These are phyloP conservation scores for Eulithis testata DNA, from an alignment of 2,888 invertebrate genomes.

Conservation along the genomic window DNA sequence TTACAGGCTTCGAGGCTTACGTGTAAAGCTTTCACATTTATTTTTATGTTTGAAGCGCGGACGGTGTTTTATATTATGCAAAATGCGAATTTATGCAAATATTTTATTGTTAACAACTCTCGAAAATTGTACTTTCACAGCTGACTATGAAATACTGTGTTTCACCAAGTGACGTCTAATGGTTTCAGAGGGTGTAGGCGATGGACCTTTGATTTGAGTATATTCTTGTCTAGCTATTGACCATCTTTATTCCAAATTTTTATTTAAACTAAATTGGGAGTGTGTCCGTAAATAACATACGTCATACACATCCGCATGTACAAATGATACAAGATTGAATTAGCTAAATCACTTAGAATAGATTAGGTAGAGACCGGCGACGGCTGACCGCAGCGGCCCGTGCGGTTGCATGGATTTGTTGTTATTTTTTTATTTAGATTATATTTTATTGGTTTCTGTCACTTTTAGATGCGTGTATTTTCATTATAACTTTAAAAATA, in stretches of 20 bases:
- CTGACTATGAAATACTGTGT: constrained; percentile 42
- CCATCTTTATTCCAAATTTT: constrained; percentile 71
- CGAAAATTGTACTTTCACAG: constrained; percentile 37
- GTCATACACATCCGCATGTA: constrained; percentile 74
- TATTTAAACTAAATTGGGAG: constrained; percentile 64
- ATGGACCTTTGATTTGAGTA: constrained; percentile 22
- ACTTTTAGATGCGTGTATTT: constrained; percentile 70
- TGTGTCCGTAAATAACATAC: constrained; percentile 63
- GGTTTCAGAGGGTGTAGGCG: constrained; percentile 13
- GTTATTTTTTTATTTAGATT: constrained; percentile 74
- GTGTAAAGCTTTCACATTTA: constrained; percentile 47
- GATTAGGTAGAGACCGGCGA: constrained; percentile 58
- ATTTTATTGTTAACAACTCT: constrained; percentile 49
- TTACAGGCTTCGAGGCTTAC: constrained; percentile 30
- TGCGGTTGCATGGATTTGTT: constrained; percentile 66
- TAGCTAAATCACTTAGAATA: constrained; percentile 73
- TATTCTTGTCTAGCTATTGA: constrained; percentile 30
- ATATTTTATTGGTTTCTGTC: constrained; percentile 74
- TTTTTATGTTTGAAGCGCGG: constrained; percentile 31
- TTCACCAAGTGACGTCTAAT: constrained; percentile 23
- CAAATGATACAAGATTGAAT: constrained; percentile 75
- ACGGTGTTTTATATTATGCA: constrained; percentile 49
- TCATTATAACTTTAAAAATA: constrained; percentile 58
- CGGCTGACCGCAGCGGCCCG: constrained; percentile 41
- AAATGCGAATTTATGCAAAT: constrained; percentile 57